Conservation (phyloP, 2,888 invertebrate species). For the Drosophila gaucha region DNA sequence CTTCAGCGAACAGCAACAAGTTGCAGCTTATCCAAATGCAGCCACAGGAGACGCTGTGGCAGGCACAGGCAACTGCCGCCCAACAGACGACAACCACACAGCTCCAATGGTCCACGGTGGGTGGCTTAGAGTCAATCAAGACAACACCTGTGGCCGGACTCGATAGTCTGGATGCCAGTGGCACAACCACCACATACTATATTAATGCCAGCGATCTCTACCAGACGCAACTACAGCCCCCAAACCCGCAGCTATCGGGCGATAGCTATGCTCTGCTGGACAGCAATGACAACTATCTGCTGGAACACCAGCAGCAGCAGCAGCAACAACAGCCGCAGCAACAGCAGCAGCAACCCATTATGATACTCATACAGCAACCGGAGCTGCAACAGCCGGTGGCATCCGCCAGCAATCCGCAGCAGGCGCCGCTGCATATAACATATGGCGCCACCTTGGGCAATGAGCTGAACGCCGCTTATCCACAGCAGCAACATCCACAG, state of each 20-base stretch:
- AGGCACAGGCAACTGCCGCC: constrained; percentile 25
- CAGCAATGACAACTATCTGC: constrained; percentile 71
- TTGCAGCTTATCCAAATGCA: constrained; percentile 44
- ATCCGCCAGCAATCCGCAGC: constrained; percentile 72
- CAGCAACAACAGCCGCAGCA: constrained; percentile 13
- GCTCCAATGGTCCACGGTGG: constrained; percentile 67
- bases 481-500: not conserved
- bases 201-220: constrained; percentile 74
- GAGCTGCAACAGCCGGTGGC: constrained; percentile 63
- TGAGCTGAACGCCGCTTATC: constrained; percentile 14
- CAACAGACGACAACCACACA: constrained; percentile 36
- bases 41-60: constrained; percentile 38
- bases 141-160: constrained; percentile 29
- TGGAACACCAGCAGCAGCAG: constrained; percentile 52
- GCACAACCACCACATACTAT: constrained; percentile 72
- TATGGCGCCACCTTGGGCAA: constrained; percentile 24
- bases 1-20: constrained; percentile 22
- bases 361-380: constrained; percentile 71
- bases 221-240: constrained; percentile 51
- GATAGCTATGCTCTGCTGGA: constrained; percentile 59
- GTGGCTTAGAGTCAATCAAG: constrained; percentile 66
- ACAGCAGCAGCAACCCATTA: constrained; percentile 63
- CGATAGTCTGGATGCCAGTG: constrained; percentile 8
- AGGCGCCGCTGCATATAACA: constrained; percentile 59
- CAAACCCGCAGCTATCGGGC: constrained; percentile 2